These are phyloP conservation scores for Ischnura elegans DNA, from an alignment of 2,888 invertebrate genomes.

Conservation along the genomic window DNA sequence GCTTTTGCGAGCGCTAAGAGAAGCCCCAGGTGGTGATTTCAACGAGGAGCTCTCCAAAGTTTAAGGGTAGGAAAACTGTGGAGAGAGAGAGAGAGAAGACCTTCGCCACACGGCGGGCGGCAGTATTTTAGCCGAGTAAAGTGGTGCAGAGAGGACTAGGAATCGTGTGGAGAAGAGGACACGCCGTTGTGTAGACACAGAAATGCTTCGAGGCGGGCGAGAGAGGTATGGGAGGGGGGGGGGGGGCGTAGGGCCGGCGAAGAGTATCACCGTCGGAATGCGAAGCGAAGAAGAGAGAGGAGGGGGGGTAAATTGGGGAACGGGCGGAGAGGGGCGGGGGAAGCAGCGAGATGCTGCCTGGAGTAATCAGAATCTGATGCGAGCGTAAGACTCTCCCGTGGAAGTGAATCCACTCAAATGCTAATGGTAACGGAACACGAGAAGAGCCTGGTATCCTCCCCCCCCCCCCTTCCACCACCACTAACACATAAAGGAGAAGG, in stretches of 20 bases:
- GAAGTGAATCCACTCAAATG: conserved; percentile 27
- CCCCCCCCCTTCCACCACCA: no score
- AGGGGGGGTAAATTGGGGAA: not conserved
- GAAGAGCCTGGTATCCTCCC: not conserved
- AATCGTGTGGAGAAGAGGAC: not conserved
- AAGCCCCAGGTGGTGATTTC: conserved; percentile 26
- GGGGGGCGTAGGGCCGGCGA: not conserved
- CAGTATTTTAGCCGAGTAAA: not conserved
- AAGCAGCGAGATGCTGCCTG: not conserved
- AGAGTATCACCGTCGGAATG: not conserved
- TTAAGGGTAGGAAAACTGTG: not conserved
- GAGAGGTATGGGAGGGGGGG: not conserved
- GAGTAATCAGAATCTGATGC: conserved; percentile 27
- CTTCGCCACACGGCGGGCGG: not conserved
- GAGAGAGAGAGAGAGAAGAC: not conserved
- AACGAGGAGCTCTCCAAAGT: not conserved
- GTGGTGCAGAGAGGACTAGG: conserved; percentile 18
- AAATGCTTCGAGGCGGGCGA: not conserved
- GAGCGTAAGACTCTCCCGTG: not conserved
- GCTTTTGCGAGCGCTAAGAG: not conserved
- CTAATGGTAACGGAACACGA: conserved; percentile 26
- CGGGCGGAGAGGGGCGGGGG: not conserved
- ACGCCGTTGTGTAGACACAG: not conserved
- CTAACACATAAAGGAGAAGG: no score
- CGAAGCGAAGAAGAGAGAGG: not conserved